A percentile compares a stretch with the other conserved stretches of the same genome.
These are phyloP conservation scores for Drosophila falleni DNA, from an alignment of 2,888 invertebrate genomes.

Conservation along the genomic window DNA sequence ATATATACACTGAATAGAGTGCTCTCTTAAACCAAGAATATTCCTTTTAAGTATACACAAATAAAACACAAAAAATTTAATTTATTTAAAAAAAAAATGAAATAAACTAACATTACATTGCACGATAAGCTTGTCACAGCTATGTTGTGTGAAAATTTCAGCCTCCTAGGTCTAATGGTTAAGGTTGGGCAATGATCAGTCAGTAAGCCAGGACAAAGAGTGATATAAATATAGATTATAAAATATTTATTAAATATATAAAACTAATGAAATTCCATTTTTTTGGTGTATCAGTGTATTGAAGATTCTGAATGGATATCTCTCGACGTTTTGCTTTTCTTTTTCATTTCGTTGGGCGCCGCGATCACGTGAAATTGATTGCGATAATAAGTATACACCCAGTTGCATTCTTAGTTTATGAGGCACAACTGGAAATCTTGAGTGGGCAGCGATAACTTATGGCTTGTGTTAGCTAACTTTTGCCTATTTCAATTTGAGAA, in stretches of 20 bases:
- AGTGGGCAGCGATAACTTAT: conserved; percentile 15
- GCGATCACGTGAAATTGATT: conserved; percentile 67
- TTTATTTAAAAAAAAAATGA: too few relatives aligned
- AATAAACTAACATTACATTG: too few relatives aligned
- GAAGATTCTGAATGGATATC: conserved; percentile 9
- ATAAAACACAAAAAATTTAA: too few relatives aligned
- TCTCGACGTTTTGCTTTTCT: background rate
- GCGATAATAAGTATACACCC: conserved; percentile 67
- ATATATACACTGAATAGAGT: background rate
- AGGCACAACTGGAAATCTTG: conserved; percentile 14
- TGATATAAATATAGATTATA: too few relatives aligned
- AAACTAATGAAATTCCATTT: background rate
- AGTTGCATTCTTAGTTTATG: conserved; percentile 48
- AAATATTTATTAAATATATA: too few relatives aligned
- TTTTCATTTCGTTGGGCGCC: background rate
- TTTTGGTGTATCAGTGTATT: background rate
- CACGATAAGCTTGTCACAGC: too few relatives aligned
- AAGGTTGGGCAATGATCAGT: too few relatives aligned
- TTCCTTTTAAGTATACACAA: background rate
- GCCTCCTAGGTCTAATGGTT: too few relatives aligned
- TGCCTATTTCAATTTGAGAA: background rate
- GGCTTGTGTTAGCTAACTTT: conserved; percentile 1
- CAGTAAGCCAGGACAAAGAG: too few relatives aligned
- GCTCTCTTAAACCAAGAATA: background rate
- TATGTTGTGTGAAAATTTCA: too few relatives aligned